A percentile compares a stretch with the other conserved stretches of the same genome.
Evolutionary conservation across 2,797 vertebrate species (phyloP).

Genomic region (Phrynocephalus forsythii): DNA sequence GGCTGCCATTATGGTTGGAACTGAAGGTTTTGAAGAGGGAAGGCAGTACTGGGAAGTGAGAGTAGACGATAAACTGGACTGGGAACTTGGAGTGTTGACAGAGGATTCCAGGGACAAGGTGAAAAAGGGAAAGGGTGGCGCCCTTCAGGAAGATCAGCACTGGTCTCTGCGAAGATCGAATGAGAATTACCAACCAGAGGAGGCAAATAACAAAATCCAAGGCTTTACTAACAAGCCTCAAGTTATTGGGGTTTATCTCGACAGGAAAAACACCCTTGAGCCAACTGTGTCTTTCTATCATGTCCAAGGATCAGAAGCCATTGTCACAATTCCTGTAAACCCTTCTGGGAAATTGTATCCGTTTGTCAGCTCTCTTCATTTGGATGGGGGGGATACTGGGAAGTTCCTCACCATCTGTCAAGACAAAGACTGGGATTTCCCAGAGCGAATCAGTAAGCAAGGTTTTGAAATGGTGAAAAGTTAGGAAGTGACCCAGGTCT

Average conservation of each 20-base stretch:
- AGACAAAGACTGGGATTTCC: conserved; percentile 8
- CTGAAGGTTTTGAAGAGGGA: background rate
- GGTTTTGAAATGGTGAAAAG: background rate
- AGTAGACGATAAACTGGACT: background rate
- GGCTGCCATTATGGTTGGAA: background rate
- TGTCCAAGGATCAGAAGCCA: background rate
- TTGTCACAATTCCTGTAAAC: background rate
- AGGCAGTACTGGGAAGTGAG: conserved; percentile 1
- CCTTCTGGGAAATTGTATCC: background rate
- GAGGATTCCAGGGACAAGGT: background rate
- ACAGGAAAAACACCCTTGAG: background rate
- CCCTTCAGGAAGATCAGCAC: background rate
- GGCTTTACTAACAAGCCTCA: background rate
- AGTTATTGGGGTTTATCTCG: conserved; percentile 5
- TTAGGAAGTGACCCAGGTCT: background rate
- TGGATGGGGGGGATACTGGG: background rate
- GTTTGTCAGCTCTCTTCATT: background rate
- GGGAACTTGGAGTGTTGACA: conserved; percentile 5
- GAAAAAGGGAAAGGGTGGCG: background rate
- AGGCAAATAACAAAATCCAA: background rate
- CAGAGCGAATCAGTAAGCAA: no score
- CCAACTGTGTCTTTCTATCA: background rate
- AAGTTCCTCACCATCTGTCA: background rate
- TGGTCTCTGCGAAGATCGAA: background rate
- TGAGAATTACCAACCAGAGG: background rate